phyloP scores from a whole-genome alignment of 2,797 vertebrate genomes.

The Trachurus trachurus region DNA sequence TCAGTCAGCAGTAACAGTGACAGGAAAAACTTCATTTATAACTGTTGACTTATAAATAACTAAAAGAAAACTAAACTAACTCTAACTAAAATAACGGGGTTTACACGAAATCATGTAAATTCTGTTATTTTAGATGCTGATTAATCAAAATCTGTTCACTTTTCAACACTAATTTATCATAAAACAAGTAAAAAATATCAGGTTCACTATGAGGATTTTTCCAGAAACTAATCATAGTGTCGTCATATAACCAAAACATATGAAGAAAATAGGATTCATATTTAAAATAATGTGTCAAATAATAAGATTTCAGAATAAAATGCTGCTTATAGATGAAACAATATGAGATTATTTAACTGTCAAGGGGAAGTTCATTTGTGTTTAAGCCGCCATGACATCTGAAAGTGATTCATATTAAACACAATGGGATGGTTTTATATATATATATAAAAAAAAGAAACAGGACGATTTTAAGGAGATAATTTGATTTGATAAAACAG shows the following conservation, averaged over 20 bases:
- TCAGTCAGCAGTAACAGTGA: no score
- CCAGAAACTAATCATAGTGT: not conserved
- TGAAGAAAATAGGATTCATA: not conserved
- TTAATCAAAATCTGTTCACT: not conserved
- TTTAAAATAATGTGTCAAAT: not conserved
- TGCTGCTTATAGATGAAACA: not conserved
- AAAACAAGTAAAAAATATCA: no score
- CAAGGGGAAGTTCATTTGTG: not conserved
- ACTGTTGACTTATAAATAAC: no score
- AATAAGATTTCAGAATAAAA: not conserved
- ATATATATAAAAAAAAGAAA: no score
- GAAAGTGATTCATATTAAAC: not conserved
- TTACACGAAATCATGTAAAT: no score
- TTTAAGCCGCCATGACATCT: not conserved
- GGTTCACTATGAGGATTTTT: not conserved
- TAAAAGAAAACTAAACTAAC: no score
- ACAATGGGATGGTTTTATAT: no score
- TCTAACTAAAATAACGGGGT: no score
- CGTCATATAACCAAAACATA: not conserved
- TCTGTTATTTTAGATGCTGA: no score
- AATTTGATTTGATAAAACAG: not conserved
- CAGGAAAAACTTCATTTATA: no score
- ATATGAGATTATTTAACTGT: not conserved
- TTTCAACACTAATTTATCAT: not conserved
- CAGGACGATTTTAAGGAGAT: not conserved